Evolutionary conservation across 2,113 vertebrate species (phyloP).

Genomic region (Bubo blakistoni): DNA sequence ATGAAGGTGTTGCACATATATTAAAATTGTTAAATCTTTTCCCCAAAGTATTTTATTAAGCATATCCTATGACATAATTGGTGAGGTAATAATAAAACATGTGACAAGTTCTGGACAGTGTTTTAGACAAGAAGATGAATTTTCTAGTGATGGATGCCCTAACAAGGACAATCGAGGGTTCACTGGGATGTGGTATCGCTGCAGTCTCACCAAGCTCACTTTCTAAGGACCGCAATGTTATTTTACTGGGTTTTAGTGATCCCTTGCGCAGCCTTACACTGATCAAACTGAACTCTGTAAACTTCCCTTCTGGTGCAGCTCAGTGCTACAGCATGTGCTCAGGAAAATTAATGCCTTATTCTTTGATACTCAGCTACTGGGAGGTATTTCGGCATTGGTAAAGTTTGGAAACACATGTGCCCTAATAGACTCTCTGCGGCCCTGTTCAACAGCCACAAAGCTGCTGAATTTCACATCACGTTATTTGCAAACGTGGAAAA

Average conservation of each 20-base stretch:
- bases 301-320: not conserved
- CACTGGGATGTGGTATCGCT: not conserved
- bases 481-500: constrained; percentile 46
- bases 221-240: not conserved
- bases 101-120: not conserved
- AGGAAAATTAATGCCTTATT: not conserved
- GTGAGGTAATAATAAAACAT: not conserved
- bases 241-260: constrained; percentile 14
- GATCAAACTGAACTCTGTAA: not conserved
- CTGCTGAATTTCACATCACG: constrained; percentile 29
- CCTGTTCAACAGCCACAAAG: constrained; percentile 18
- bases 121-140: not conserved
- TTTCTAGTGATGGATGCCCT: not conserved
- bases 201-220: not conserved
- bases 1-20: not conserved
- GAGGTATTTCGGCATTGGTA: not conserved
- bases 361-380: not conserved
- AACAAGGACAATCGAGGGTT: not conserved
- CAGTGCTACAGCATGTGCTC: not conserved
- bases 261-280: not conserved
- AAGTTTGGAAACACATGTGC: constrained; percentile 16
- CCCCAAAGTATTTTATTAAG: not conserved
- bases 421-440: not conserved
- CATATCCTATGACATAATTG: not conserved
- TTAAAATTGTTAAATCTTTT: not conserved